Evolutionary conservation across 1,140 invertebrate genomes (phyloP).

Genomic region (Metaphire vulgaris): DNA sequence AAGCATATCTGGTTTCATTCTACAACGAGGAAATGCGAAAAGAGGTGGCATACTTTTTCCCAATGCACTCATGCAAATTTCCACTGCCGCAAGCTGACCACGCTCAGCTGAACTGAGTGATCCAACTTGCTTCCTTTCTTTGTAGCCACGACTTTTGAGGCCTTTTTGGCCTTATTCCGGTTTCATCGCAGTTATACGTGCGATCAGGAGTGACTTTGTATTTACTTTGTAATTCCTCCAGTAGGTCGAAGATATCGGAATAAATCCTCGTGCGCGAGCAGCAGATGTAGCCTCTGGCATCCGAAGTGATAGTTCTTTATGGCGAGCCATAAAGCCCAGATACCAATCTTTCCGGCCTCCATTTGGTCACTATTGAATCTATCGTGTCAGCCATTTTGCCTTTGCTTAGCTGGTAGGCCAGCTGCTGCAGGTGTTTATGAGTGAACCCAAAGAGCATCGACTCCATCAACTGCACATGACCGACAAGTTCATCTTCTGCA

Average conservation of each 20-base stretch:
- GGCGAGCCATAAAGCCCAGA: not conserved
- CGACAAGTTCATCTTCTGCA: no score
- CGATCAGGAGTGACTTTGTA: not conserved
- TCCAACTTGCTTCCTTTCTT: slow-evolving; percentile 49
- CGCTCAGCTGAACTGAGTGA: slow-evolving; percentile 50
- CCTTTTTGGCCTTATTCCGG: slow-evolving; percentile 52
- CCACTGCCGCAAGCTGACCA: slow-evolving; percentile 40
- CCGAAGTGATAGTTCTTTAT: not conserved
- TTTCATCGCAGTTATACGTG: slow-evolving; percentile 20
- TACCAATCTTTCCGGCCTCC: slow-evolving; percentile 11
- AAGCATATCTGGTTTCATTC: slow-evolving; percentile 44
- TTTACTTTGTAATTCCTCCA: not conserved
- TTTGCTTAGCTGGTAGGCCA: not conserved
- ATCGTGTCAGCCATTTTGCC: not conserved
- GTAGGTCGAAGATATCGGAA: not conserved
- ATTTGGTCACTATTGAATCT: not conserved
- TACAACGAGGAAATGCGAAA: slow-evolving; percentile 39
- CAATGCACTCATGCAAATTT: slow-evolving; percentile 32
- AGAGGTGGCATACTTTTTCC: slow-evolving; percentile 38
- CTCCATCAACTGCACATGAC: no score
- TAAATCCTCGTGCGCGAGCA: slow-evolving; percentile 17
- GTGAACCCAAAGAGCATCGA: not conserved
- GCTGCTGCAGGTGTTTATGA: not conserved
- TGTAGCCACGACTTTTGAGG: slow-evolving; percentile 49
- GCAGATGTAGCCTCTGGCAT: slow-evolving; percentile 13